Base-by-base conservation (phyloP, 2,113 vertebrate species). In the Pachycephala philippinensis region DNA sequence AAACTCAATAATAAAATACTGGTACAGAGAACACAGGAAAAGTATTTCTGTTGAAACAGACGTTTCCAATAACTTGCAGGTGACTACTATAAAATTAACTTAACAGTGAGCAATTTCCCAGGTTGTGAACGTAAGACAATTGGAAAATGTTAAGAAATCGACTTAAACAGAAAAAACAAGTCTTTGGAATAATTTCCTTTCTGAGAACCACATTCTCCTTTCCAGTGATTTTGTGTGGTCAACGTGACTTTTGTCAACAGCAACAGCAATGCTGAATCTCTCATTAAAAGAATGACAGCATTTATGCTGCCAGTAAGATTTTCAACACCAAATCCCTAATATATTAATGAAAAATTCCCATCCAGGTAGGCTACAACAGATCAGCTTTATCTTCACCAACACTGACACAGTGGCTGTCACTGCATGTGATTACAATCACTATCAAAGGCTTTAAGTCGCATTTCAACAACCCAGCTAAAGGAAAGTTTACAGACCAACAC, bases 321-420 rank as follows among this genome's bases (percentile, higher is more conserved):
- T 94, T 71, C 87, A 84, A 23, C 15, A 40, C 13, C 78, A 95
- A 95, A 84, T 52, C 39, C 75, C 27, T n/a, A 49, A 39, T 15
- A 82, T 39, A 65, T 77, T 84, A 66, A 78, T 45, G 50, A 76
- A 87, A 93, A 94, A 64, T 96, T 93, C 78, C 78, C 37, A 89
- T 84, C 80, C 45, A 95, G 80, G 74, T 60, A 86, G 87, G 78
- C 81, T 63, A 76, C 33, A 97, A 95, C 52, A 77, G 75, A 94
- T 94, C 75, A 89, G 77, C 19, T 82, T 95, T 96, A 83, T 85
- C 74, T 95, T 92, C 64, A 75, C 71, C 28, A 77, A 93, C 54
- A 95, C 24, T 5, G 2, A 71, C 45, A 77, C 31, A 78, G 79
- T 45, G 50, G 57, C 63, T 95, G 79, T 80, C 77, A 64, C 59